These are phyloP conservation scores for Melanaphis sacchari DNA, from an alignment of 1,140 invertebrate genomes.

Conservation along the genomic window DNA sequence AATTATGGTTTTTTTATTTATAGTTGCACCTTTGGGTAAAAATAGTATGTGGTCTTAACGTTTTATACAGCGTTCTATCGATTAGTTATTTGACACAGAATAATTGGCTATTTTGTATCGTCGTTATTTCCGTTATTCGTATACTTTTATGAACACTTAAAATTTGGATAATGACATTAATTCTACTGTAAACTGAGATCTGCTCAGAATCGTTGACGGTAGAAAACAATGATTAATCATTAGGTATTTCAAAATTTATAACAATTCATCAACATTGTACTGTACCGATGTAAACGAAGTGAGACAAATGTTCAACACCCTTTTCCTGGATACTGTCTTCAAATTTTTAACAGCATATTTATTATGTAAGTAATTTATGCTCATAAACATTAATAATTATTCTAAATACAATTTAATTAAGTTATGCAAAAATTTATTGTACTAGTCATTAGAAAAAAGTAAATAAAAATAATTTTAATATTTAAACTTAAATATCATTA, in stretches of 20 bases:
- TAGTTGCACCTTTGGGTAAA: background rate
- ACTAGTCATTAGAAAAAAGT: no score
- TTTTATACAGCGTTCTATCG: background rate
- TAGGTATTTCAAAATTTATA: background rate
- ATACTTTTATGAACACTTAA: background rate
- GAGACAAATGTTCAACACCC: background rate
- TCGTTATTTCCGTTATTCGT: background rate
- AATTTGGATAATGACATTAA: background rate
- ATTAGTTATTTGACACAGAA: background rate
- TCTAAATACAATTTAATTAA: background rate
- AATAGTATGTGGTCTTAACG: background rate
- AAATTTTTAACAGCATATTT: background rate
- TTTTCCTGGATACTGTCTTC: background rate
- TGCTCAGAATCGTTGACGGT: background rate
- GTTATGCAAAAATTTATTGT: background rate
- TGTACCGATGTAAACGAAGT: background rate
- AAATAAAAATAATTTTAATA: background rate
- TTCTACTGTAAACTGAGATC: background rate
- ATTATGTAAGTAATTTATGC: background rate
- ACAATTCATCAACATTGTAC: background rate
- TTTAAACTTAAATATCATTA: background rate
- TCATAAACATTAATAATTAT: conserved; percentile 4
- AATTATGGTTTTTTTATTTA: no score
- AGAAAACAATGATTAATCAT: background rate
- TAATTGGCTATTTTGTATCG: background rate